Evolutionary conservation across 1,140 invertebrate genomes (phyloP), one percentile per base, ranked within the genome.

Genomic region (Pseudomyrmex concolor): DNA sequence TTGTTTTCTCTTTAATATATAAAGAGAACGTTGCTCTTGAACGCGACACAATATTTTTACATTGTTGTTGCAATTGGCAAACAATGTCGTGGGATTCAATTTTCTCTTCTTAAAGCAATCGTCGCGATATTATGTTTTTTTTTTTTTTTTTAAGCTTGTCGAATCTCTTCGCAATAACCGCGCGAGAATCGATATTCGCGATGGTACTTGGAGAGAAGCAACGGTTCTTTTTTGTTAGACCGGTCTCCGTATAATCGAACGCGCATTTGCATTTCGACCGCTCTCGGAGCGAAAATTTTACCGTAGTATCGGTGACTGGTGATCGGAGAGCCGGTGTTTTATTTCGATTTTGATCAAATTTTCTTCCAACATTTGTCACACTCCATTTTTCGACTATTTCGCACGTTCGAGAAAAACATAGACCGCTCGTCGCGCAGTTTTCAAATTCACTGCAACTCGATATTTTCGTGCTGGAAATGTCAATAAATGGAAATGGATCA

Each of bases 281-380:
- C 43, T 78, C 43, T 78, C 51, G 25, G 22, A 43, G 19, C 54
- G 51, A 19, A 78, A 78, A 68, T 78, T 78, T 78, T 51, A 57
- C 4, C 34, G 10, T 17, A 45, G 51, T 45, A 68, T 78, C 74
- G 64, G 59, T 68, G 63, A 68, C 64, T 57, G 74, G 57, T 51
- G 34, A 34, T 34, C 34, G 34, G 5, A 57, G 73, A 66, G 7
- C 43, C 4, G 17, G 2, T 25, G 19, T 68, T 68, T 78, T 59
- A 68, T 59, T 48, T 51, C 19, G 51, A 57, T 77, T 59, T 68
- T 51, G 17, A 67, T 51, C 50, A 68, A 78, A 68, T 68, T 78
- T 68, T 78, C 19, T 19, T 78, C 34, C 9, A 45, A 68, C 51
- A 68, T 78, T 78, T 68, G 17, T 78, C 51, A 45, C 17, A 43